Percentiles rank a stretch among this genome's conserved stretches.
These are phyloP conservation scores for Dryobota labecula DNA, from an alignment of 2,888 invertebrate species.

Conservation along the genomic window DNA sequence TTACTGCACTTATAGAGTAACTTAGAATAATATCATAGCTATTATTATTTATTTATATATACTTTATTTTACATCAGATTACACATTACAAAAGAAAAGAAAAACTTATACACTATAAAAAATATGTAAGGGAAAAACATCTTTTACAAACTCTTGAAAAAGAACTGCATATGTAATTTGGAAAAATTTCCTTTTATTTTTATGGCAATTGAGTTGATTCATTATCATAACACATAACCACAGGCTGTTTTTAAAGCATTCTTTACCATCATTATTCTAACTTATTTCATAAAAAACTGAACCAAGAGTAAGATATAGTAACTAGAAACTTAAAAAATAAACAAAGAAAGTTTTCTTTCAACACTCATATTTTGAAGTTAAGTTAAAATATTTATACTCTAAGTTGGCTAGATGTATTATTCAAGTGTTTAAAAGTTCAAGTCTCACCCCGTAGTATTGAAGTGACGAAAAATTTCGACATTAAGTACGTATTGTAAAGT, in stretches of 20 bases:
- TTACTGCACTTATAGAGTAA: too few species aligned
- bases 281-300: neutral
- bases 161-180: too few species aligned
- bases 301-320: neutral
- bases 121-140: too few species aligned
- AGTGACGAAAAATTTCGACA: conserved; percentile 54
- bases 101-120: too few species aligned
- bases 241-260: neutral
- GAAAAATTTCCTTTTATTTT: too few species aligned
- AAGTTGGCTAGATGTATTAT: conserved; percentile 39
- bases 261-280: neutral
- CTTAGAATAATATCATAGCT: too few species aligned
- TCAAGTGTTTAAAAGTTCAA: conserved; percentile 52
- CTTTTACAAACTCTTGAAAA: too few species aligned
- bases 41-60: too few species aligned
- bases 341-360: conserved; percentile 2
- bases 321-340: conserved; percentile 5
- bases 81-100: too few species aligned
- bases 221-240: neutral
- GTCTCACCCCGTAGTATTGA: conserved; percentile 32
- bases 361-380: conserved; percentile 29
- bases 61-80: too few species aligned
- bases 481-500: conserved; percentile 43
- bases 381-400: conserved; percentile 48
- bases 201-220: neutral